Base-by-base conservation (phyloP, 2,113 vertebrate species). In the Oophaga pumilio region DNA sequence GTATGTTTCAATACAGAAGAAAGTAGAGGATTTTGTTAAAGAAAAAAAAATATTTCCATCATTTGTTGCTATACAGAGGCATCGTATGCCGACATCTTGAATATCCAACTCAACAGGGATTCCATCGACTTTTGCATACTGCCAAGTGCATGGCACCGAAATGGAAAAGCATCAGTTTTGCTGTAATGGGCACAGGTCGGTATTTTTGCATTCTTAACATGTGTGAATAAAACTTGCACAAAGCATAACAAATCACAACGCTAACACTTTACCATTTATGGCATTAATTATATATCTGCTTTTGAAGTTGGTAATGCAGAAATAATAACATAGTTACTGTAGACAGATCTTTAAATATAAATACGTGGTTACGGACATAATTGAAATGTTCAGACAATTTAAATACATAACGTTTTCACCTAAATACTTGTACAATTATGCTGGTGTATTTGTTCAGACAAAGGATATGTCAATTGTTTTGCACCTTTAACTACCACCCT, bases 281-380 rank as follows among this genome's bases (percentile, higher is more conserved):
- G 17, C 68, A 82, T 69, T 74, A 82, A 82, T 87, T 87, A 87
- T 74, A 87, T 81, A 87, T 87, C 86, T 82, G 20, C 22, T 64
- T 28, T 62, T 73, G n/a, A 43, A 81, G 80, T 66, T 62, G 53
- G 74, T 87, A 87, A 82, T 87, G 53, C 20, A 82, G 68, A 56
- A 71, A 82, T 87, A 87, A 87, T 82, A 82, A 82, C 56, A 81
- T 57, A 81, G 86, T 82, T 73, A 74, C 86, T 62, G 68, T 52
- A 82, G 78, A 74, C 33, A 87, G 76, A 87, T 87, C 76, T 69
- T 81, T 80, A 71, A 87, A 71, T 81, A 59, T 20, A 81, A 82
- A 87, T 87, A 73, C 43, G 85, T 73, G 78, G 77, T 82, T 87
- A 50, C 20, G 17, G 66, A 60, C 77, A 87, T 33, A 33, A 60